Base-by-base conservation (phyloP, 2,113 vertebrate genomes). In the Ibidorhyncha struthersii region DNA sequence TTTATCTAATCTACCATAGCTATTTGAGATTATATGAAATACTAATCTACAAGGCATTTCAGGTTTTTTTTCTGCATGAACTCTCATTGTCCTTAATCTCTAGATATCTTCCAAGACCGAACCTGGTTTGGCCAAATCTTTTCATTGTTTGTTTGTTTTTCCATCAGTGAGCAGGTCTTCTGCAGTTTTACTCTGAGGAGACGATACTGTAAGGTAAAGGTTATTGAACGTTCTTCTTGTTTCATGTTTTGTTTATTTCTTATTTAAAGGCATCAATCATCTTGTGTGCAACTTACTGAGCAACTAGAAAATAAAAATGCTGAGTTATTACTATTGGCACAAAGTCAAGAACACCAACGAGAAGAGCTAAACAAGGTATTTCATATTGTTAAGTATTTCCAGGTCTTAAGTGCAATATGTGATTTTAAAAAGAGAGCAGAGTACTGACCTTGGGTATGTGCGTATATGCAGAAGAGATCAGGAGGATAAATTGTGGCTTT, bases 311-410 rank as follows among this genome's bases (percentile, higher is more conserved):
- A 95, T 70, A 97, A 98, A 95, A 96, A 41, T n/a, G 36, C 92
- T 88, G 96, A 95, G 16, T 76, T 97, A 49, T 56, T 97, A 66
- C 45, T 87, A 9, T 62, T 90, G 69, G 38, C 55, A 91, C 79
- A 95, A 71, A 91, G 94, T 63, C 95, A 85, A 84, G 62, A 93
- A 82, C 40, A 41, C 87, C 98, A 97, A 65, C 85, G 5, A 76
- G 96, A 97, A 90, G 94, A 97, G 52, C 72, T 95, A 74, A 96
- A 86, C 8, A 97, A 98, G 98, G 98, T 98, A 98, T 70, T 89
- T 94, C 12, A 26, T 77, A 19, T 45, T 2, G n/a, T 62, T 32
- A 59, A 58, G 19, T 59, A 58, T 89, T 96, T 95, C 63, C 29
- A 47, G 76, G 52, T 67, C 59, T 89, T 65, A 78, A 43, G 23